These are phyloP conservation scores for Myotis brandtii DNA, from an alignment of 2,113 vertebrate species.

Conservation along the genomic window DNA sequence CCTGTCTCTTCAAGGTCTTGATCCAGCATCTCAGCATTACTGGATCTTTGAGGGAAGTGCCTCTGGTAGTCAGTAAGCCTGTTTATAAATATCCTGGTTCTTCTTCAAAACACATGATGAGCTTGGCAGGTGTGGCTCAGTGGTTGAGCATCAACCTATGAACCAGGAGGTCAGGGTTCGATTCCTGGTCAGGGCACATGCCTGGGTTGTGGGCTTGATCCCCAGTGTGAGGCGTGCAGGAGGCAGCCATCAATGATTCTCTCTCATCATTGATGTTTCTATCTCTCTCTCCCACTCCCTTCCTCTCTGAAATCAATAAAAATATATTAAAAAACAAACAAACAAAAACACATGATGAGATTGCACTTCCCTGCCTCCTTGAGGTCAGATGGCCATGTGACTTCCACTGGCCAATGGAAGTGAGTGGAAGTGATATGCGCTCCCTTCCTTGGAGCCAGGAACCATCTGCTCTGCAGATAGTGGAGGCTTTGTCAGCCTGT, in stretches of 20 bases:
- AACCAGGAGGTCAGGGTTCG: too few relatives aligned
- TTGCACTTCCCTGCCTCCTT: not conserved
- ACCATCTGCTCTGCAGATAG: not conserved
- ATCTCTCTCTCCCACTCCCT: too few relatives aligned
- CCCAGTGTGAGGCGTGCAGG: too few relatives aligned
- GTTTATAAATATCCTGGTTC: not conserved
- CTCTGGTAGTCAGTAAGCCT: not conserved
- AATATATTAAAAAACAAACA: too few relatives aligned
- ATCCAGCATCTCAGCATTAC: not conserved
- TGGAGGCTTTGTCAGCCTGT: not conserved
- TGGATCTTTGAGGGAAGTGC: not conserved
- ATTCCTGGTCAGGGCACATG: too few relatives aligned
- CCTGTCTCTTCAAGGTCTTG: not conserved
- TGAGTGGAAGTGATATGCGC: not conserved
- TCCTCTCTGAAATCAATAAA: too few relatives aligned
- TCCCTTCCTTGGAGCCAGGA: not conserved
- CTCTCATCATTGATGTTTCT: too few relatives aligned
- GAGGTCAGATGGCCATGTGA: not conserved
- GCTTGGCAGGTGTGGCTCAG: not conserved
- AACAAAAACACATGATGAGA: not conserved
- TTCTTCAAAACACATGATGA: not conserved
- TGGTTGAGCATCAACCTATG: too few relatives aligned
- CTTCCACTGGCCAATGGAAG: not conserved
- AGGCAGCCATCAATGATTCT: too few relatives aligned
- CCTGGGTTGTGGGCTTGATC: too few relatives aligned